Evolutionary conservation across 92 coral and sea anemone genomes (phyloP).

Genomic region (Zoanthus solanderi): DNA sequence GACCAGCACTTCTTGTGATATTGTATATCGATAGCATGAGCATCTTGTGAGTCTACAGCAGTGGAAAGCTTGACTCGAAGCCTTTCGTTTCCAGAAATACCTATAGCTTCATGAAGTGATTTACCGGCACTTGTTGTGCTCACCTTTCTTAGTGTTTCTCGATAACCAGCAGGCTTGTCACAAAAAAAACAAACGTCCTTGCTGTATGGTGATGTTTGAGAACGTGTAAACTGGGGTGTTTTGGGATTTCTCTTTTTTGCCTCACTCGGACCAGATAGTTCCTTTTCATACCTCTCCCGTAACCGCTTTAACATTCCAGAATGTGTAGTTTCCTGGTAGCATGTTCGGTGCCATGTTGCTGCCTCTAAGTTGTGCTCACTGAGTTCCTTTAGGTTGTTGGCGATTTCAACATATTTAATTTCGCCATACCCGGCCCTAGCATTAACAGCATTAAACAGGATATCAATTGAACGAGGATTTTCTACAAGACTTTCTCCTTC

Average conservation of each 20-base stretch:
- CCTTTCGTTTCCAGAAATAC: constrained; percentile 39
- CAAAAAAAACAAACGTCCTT: constrained; percentile 36
- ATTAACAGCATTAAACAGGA: constrained; percentile 44
- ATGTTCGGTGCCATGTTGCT: constrained; percentile 61
- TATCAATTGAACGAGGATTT: constrained; percentile 32
- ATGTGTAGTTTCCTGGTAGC: constrained; percentile 27
- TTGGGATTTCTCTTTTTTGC: constrained; percentile 22
- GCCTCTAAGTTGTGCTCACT: constrained; percentile 34
- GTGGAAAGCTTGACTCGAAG: constrained; percentile 45
- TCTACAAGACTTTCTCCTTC: constrained; percentile 43
- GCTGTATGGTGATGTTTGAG: constrained; percentile 32
- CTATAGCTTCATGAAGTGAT: constrained; percentile 46
- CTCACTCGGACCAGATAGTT: constrained; percentile 41
- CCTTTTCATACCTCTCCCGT: constrained; percentile 43
- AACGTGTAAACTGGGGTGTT: constrained; percentile 39
- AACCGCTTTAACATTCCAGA: constrained; percentile 44
- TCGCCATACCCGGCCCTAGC: constrained; percentile 57
- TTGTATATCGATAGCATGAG: constrained; percentile 48
- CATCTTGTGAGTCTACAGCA: constrained; percentile 36
- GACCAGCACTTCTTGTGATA: constrained; percentile 52
- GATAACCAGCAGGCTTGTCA: constrained; percentile 39
- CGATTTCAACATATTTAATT: constrained; percentile 48
- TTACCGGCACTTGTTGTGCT: constrained; percentile 29
- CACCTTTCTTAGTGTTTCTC: constrained; percentile 33
- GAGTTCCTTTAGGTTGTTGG: constrained; percentile 39